A percentile compares a stretch with the other conserved stretches of the same genome.
phyloP scores from a whole-genome alignment of 2,113 vertebrate species.

The Megatriorchis doriae region DNA sequence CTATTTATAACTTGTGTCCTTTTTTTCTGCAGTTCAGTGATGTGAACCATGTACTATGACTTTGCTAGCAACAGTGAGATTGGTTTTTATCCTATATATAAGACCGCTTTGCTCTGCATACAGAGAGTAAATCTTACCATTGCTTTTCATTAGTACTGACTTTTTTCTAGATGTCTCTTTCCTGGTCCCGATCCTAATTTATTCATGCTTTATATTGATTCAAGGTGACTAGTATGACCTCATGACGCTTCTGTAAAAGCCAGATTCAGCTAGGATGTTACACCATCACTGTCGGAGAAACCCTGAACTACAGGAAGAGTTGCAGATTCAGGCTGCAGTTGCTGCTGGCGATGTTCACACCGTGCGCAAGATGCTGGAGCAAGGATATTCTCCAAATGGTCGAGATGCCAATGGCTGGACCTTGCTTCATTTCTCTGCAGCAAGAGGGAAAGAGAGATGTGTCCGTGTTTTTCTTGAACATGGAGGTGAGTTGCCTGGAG shows the following conservation, averaged over 20 bases:
- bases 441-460: slow-evolving; percentile 94
- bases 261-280: slow-evolving; percentile 93
- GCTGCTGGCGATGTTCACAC: slow-evolving; percentile 95
- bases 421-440: slow-evolving; percentile 95
- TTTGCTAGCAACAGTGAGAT: background rate
- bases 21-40: background rate
- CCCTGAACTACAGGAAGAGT: slow-evolving; percentile 95
- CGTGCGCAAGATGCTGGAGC: slow-evolving; percentile 95
- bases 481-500: slow-evolving; percentile 83
- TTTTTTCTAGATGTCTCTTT: background rate
- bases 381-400: slow-evolving; percentile 94
- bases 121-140: background rate
- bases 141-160: background rate
- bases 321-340: slow-evolving; percentile 98
- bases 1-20: background rate
- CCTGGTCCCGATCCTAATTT: background rate
- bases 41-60: background rate
- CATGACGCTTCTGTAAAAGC: slow-evolving; percentile 73
- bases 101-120: background rate
- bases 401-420: slow-evolving; percentile 98
- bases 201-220: background rate
- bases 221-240: slow-evolving; percentile 70
- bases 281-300: slow-evolving; percentile 98
- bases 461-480: slow-evolving; percentile 97
- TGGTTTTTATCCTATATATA: background rate